Evolutionary conservation across 37 sponge, comb jelly and placozoan genomes (phyloP), one percentile per base, ranked within the genome.

Genomic region (Spongia lamella): DNA sequence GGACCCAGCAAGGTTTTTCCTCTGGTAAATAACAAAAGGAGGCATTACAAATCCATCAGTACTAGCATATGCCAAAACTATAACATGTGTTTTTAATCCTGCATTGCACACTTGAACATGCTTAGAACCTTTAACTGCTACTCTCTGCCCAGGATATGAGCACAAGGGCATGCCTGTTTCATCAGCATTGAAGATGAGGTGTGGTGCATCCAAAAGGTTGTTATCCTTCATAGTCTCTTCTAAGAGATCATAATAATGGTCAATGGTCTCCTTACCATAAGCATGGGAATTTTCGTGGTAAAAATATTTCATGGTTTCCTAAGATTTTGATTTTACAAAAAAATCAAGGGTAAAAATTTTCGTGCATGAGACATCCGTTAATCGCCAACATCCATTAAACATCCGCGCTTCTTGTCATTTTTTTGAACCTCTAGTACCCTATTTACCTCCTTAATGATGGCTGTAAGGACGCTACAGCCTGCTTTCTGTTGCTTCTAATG

Each of bases 121-220:
- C 53, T 84, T 84, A 31, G 76, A 62, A 6, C 77, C 56, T n/a
- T 37, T 6, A 31, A 55, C 38, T 43, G 71, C 85, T 37, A 84
- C 22, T 36, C 59, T 61, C 58, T 53, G 51, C 7, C 61, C 67
- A 37, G 79, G 72, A 1, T 21, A 60, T 58, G 70, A 68, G 27
- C 64, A 34, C 7, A 85, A 58, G 20, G 79, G 86, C 39, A 85
- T 52, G 14, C 86, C 86, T 2, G 50, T 64, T 66, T 85, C 79
- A 47, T 85, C 86, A 64, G 30, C 20, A 61, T 85, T 85, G 56
- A 61, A 85, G 19, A 77, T 73, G 2, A 25, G 86, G n/a, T 13
- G 2, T 3, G 86, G 79, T 39, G 70, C n/a, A 39, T 35, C 13
- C 3, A 85, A 26, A 29, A 30, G 62, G 78, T 78, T 50, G n/a